These are phyloP conservation scores for Drosophila bocqueti DNA, from an alignment of 1,140 invertebrate species.

Conservation along the genomic window DNA sequence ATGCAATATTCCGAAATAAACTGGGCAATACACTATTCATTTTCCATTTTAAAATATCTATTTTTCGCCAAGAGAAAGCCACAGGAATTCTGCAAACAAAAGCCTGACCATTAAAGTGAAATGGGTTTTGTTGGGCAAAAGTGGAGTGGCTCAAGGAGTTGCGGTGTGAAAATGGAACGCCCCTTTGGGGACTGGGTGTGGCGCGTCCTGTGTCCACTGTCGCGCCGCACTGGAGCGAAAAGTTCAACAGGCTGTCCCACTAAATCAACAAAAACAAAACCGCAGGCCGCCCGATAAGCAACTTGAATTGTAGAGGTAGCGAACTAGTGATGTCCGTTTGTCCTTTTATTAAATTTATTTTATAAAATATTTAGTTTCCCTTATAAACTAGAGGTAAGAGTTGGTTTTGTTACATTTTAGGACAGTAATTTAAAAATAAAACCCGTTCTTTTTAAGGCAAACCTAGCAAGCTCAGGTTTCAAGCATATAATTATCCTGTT, in stretches of 20 bases:
- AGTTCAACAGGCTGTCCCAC: slow-evolving; percentile 79
- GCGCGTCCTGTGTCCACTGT: slow-evolving; percentile 60
- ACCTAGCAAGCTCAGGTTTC: too few relatives aligned
- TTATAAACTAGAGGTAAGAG: too few relatives aligned
- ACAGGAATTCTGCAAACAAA: not conserved
- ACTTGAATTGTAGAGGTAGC: slow-evolving; percentile 15
- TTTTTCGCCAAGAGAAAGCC: not conserved
- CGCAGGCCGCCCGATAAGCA: slow-evolving; percentile 72
- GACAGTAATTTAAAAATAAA: too few relatives aligned
- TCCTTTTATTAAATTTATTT: not conserved
- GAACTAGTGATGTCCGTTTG: not conserved
- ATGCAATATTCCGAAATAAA: not conserved
- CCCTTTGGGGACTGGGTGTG: slow-evolving; percentile 59
- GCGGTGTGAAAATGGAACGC: slow-evolving; percentile 1
- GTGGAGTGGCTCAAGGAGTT: slow-evolving; percentile 3
- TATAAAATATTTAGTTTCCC: not conserved
- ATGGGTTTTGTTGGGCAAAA: not conserved
- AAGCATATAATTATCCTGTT: not conserved
- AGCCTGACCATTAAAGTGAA: slow-evolving; percentile 11
- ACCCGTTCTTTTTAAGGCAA: too few relatives aligned
- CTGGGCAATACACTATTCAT: not conserved
- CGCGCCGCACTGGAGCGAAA: slow-evolving; percentile 69
- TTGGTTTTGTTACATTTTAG: too few relatives aligned
- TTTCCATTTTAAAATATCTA: not conserved
- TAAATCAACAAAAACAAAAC: slow-evolving; percentile 81